phyloP scores from a whole-genome alignment of 2,888 invertebrate species.

The Hirudinaria manillensis region DNA sequence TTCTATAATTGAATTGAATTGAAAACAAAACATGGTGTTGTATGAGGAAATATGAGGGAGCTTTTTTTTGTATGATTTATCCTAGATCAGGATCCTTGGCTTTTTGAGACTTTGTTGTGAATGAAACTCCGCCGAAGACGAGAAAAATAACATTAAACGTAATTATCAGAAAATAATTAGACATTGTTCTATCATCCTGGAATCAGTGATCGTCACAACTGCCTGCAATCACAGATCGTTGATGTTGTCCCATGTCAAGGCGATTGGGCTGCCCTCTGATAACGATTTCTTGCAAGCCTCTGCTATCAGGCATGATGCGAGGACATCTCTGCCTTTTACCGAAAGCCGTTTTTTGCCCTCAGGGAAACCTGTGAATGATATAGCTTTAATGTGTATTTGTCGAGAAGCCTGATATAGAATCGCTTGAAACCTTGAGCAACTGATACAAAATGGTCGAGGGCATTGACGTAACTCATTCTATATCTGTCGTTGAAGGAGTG shows the following conservation, averaged over 20 bases:
- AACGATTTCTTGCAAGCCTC: neutral
- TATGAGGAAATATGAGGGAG: no score
- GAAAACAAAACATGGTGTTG: no score
- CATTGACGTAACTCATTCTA: constrained; percentile 44
- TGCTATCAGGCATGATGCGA: neutral
- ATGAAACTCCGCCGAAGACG: no score
- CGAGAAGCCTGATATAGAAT: neutral
- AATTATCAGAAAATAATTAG: neutral
- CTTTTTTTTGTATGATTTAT: no score
- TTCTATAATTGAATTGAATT: no score
- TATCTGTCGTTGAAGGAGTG: constrained; percentile 42
- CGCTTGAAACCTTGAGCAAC: constrained; percentile 47
- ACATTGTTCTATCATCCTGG: neutral
- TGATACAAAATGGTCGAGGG: constrained; percentile 47
- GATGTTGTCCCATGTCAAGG: neutral
- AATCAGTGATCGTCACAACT: neutral
- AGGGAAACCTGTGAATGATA: neutral
- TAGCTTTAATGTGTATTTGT: neutral
- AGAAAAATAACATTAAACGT: no score
- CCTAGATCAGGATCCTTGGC: no score
- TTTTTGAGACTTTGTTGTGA: no score
- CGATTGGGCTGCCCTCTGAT: neutral
- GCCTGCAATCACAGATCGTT: neutral
- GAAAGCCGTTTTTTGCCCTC: neutral
- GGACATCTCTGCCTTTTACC: neutral